Base-by-base conservation (phyloP, 1,140 invertebrate species). In the Formica exsecta region DNA sequence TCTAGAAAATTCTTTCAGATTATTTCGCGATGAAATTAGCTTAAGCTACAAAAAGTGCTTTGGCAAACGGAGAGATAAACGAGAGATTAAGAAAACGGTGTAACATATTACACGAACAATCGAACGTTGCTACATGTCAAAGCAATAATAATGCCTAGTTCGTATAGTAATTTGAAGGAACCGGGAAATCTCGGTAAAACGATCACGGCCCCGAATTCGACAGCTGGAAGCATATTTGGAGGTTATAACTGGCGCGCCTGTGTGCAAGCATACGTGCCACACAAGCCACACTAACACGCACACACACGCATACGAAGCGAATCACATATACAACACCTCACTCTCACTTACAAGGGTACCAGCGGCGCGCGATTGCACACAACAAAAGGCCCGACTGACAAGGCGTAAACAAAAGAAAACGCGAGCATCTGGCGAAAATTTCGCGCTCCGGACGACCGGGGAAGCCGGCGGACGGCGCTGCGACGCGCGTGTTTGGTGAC, bases 321-420 rank as follows among this genome's bases (percentile, higher is more conserved):
- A 36, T 65, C 85, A 77, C 62, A 85, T 84, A 89, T 48, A 48
- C 44, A 11, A 44, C 76, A 86, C 75, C 70, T 87, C 85, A 84
- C 75, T 90, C 86, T 86, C 89, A 87, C 91, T 86, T 77, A 89
- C 80, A 71, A 75, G 73, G 77, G 86, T 80, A 84, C 74, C 90
- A 90, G 92, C 90, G 90, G 92, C 93, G 93, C 93, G 92, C 93
- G 92, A 89, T 90, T 91, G 88, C 90, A 93, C 92, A 93, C 93
- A 93, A 93, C 92, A 93, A 92, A 93, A 93, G 74, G 91, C 91
- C 87, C 91, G 90, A 93, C 92, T 94, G 94, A 94, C 93, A 94
- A 94, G 94, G 92, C 93, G 94, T 94, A 94, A 94, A 94, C 94
- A 94, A 94, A 94, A 94, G 94, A 93, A 93, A 92, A 92, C 87